phyloP scores from a whole-genome alignment of 2,113 vertebrate genomes.

The Sinocyclocheilus anophthalmus region DNA sequence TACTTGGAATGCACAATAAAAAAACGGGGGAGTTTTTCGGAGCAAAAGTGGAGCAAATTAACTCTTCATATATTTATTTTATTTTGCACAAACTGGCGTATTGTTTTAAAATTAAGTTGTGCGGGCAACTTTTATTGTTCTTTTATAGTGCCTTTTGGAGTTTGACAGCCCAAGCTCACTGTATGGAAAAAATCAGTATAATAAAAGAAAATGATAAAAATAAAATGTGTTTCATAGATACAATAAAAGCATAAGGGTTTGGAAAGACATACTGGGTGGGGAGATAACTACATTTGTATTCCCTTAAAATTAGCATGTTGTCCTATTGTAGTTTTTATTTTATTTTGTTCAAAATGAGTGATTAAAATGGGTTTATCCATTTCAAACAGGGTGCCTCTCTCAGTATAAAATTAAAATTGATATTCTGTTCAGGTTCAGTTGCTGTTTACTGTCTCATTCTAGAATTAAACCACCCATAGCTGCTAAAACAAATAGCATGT shows the following conservation, averaged over 20 bases:
- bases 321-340: background rate
- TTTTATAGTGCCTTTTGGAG: background rate
- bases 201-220: background rate
- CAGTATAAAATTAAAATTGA: background rate
- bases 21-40: too few species aligned
- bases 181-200: background rate
- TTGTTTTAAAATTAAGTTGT: background rate
- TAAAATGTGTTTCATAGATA: background rate
- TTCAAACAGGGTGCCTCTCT: background rate
- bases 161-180: background rate
- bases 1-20: too few species aligned
- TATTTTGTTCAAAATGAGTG: background rate
- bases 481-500: slow-evolving; percentile 1
- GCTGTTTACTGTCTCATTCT: background rate
- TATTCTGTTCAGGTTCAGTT: slow-evolving; percentile 18
- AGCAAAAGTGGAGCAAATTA: too few species aligned
- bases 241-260: background rate
- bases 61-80: too few species aligned
- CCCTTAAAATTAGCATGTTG: background rate
- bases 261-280: background rate
- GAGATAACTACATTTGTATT: background rate
- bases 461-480: slow-evolving; percentile 25
- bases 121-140: background rate
- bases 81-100: background rate
- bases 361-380: background rate